Base-by-base conservation (phyloP, 2,888 invertebrate species). In the Oscheius sp. region DNA sequence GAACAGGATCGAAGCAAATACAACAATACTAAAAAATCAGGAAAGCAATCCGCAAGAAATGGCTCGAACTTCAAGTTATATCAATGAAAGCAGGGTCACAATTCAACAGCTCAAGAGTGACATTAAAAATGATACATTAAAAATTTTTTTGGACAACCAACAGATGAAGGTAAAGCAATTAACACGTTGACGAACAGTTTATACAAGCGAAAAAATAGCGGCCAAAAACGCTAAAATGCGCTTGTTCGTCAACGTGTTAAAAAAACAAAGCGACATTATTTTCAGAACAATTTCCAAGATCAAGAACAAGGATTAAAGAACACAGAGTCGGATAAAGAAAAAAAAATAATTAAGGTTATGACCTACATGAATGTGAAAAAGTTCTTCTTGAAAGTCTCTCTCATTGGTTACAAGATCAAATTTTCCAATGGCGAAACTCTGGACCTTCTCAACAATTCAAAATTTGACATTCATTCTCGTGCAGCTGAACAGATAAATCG, bases 391-490 rank as follows among this genome's bases (percentile, higher is more conserved):
- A 51, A 12, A 17, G 51, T 50, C 33, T 24, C 49, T 22, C n/a
- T 30, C 4, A 64, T 8, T 14, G 22, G 20, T 6, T 64, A 50
- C 2, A 51, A 32, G 22, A 45, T 64, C 17, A 33, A 26, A n/a
- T 64, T 64, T n/a, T 14, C 64, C 12, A 51, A 51, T 51, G 64
- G 50, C 17, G 22, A 64, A n/a, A 41, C 28, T 6, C 12, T 64
- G 22, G 51, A 38, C 2, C 64, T 64, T 0, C 12, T 14, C 50
- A 20, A 50, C 14, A 64, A 64, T 50, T 12, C 26, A 1, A 6
- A 64, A 5, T n/a, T 64, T 17, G 28, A 45, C 17, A 24, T 64
- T 38, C 64, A 64, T 38, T 51, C 64, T 2, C 8, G 38, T 8
- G 50, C 64, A 2, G 5, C 51, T n/a, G 36, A 51, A 3, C 51